Evolutionary conservation across 2,113 vertebrate species (phyloP).

Genomic region (Sinocyclocheilus anshuiensis): DNA sequence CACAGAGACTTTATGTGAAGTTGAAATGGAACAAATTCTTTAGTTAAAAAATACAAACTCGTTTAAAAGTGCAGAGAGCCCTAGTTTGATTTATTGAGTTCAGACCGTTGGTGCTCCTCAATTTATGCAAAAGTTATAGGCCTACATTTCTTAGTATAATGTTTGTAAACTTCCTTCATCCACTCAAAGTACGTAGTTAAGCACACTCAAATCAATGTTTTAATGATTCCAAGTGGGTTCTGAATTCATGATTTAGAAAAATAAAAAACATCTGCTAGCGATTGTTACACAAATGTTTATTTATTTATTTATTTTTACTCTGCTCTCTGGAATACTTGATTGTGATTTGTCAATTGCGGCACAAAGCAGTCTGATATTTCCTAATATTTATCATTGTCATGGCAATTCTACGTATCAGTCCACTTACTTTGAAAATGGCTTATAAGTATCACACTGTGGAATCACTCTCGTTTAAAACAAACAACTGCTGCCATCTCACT

Average conservation of each 20-base stretch:
- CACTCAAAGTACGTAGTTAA: neutral
- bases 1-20: neutral
- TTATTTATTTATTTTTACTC: neutral
- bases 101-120: neutral
- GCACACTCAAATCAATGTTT: neutral
- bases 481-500: neutral
- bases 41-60: neutral
- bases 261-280: neutral
- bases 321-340: neutral
- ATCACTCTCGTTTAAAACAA: no score
- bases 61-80: neutral
- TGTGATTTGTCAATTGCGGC: neutral
- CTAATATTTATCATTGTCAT: no score
- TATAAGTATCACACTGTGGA: no score
- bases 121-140: neutral
- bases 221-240: neutral
- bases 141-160: neutral
- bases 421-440: no score
- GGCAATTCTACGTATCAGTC: no score
- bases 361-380: neutral
- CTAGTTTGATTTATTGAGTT: neutral
- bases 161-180: neutral
- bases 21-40: neutral
- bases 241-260: neutral
- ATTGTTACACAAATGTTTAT: neutral